These are phyloP conservation scores for Caprella mutica DNA, from an alignment of 2,888 invertebrate genomes.

Conservation along the genomic window DNA sequence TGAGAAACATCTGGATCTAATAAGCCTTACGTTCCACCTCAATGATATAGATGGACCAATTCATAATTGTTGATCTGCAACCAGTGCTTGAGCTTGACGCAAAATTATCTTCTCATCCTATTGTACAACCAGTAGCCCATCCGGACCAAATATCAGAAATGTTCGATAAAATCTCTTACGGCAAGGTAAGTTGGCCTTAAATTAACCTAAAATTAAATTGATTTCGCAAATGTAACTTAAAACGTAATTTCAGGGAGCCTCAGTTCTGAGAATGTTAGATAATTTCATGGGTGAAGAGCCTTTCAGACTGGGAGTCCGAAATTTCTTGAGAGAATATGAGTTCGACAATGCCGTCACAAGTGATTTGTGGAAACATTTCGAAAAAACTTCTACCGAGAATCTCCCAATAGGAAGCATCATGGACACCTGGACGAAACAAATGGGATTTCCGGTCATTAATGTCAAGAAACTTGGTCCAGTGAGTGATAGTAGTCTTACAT, in stretches of 20 bases:
- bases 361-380: constrained; percentile 41
- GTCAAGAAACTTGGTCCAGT: constrained; percentile 44
- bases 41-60: constrained; percentile 62
- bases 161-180: constrained; percentile 82
- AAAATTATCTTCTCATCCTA: constrained; percentile 74
- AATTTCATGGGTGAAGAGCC: constrained; percentile 58
- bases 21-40: no score
- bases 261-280: constrained; percentile 78
- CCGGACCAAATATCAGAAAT: constrained; percentile 84
- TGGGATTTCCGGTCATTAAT: constrained; percentile 69
- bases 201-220: no score
- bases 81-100: constrained; percentile 62
- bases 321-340: constrained; percentile 57
- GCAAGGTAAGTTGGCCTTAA: constrained; percentile 67
- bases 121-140: constrained; percentile 68
- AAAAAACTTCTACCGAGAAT: constrained; percentile 41
- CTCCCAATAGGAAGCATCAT: constrained; percentile 47
- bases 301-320: constrained; percentile 60
- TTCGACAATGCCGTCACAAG: constrained; percentile 65
- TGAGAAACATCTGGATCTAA: no score
- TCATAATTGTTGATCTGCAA: constrained; percentile 60
- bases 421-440: constrained; percentile 81
- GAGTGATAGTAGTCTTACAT: no score
- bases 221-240: no score
- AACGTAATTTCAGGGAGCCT: constrained; percentile 70